Conservation (phyloP, 2,113 vertebrate genomes). For the Vulpes ferrilata region DNA sequence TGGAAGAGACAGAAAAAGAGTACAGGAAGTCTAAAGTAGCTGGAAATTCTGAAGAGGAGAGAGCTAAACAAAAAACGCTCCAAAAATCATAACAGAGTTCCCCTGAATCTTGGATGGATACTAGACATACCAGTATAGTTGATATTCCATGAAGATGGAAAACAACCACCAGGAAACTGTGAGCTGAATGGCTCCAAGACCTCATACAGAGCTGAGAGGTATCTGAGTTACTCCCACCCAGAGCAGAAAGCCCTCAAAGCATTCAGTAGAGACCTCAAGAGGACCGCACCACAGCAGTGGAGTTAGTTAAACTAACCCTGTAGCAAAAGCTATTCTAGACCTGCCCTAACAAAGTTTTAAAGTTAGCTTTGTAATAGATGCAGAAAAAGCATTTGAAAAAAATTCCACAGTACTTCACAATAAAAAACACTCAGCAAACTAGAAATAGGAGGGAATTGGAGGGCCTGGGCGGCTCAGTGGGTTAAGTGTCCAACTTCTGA, state of each 20-base stretch:
- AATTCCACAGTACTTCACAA: background rate
- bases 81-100: background rate
- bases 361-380: background rate
- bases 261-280: background rate
- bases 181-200: background rate
- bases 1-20: background rate
- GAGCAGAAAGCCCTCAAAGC: background rate
- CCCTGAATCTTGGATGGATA: background rate
- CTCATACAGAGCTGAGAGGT: background rate
- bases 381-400: background rate
- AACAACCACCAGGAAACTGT: background rate
- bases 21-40: background rate
- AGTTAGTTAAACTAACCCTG: background rate
- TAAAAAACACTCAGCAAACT: background rate
- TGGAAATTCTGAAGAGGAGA: background rate
- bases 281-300: background rate
- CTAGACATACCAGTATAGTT: background rate
- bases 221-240: background rate
- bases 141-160: background rate
- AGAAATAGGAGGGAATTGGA: background rate
- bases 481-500: background rate
- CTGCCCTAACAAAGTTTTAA: background rate
- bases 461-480: background rate
- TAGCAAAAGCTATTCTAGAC: background rate
- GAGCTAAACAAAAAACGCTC: background rate